Base-by-base conservation (phyloP, 1,140 invertebrate genomes). In the Drosophila lini region DNA sequence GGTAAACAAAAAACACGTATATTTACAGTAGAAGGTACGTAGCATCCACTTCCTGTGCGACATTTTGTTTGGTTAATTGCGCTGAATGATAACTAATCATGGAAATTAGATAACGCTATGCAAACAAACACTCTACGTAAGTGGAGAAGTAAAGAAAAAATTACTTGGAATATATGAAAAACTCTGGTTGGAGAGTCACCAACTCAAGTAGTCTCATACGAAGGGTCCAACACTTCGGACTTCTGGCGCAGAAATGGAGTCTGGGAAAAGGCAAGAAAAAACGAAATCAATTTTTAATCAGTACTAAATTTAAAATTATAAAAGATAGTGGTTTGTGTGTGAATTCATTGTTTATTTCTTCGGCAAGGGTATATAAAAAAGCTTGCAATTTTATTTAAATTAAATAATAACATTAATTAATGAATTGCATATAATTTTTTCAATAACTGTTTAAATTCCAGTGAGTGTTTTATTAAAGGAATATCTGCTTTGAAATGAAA, bases 21-120 rank as follows among this genome's bases (percentile, higher is more conserved):
- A 41, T 48, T 44, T 73, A n/a, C 19, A 61, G 32, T 32, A 40
- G 8, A 13, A 41, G 19, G 19, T 34, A 70, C 68, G 52, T 36
- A 69, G n/a, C 32, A 56, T 31, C 16, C 52, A 70, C 69, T 74
- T 74, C 69, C 70, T 74, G 47, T 74, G 70, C 69, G 69, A 55
- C 70, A 74, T 42, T 74, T 74, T 74, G 40, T 61, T 74, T 47
- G 34, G 47, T 50, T 50, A 71, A 59, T 40, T 48, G 16, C 41
- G 52, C 40, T 13, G 19, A 19, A 41, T 47, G 70, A 74, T 74
- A 74, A 74, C 47, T 19, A 61, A 36, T 73, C 45, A 34, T 31
- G 25, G 7, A 25, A 31, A 41, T 48, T 28, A 53, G 70, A 74
- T 74, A 74, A 73, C 40, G 15, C 28, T 7, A 3, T 13, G 32